Conservation (phyloP, 35 echinoderm and acorn worm species). For the Anneissia japonica region DNA sequence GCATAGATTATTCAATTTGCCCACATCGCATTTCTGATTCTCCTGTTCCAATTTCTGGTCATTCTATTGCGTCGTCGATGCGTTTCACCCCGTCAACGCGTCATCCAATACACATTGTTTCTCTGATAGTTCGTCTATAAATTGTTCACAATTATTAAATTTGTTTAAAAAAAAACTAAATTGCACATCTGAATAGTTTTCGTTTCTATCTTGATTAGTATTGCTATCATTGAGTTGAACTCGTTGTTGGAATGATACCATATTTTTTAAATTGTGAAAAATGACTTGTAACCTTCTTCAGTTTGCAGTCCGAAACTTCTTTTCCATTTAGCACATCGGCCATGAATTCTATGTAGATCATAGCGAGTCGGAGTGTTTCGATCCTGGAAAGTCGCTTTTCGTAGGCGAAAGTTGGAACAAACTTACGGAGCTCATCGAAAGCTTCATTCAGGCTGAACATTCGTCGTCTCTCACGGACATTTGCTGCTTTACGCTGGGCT, state of each 20-base stretch:
- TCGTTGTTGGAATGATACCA: background rate
- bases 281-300: background rate
- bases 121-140: no score
- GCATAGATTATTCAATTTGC: no score
- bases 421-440: slow-evolving; percentile 75
- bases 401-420: slow-evolving; percentile 59
- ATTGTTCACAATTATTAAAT: no score
- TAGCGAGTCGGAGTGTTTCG: slow-evolving; percentile 76
- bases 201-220: no score
- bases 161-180: no score
- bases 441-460: slow-evolving; percentile 95
- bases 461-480: slow-evolving; percentile 63
- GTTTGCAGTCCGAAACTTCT: slow-evolving; percentile 3
- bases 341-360: slow-evolving; percentile 82
- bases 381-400: slow-evolving; percentile 76
- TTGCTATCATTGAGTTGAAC: background rate
- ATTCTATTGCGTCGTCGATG: no score
- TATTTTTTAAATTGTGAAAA: background rate
- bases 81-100: no score
- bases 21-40: no score
- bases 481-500: slow-evolving; percentile 79
- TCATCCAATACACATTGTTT: no score
- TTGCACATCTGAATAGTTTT: no score
- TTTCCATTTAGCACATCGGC: slow-evolving; percentile 42
- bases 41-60: no score